A percentile compares a stretch with the other conserved stretches of the same genome.
Conservation (phyloP, 2,113 vertebrate genomes). For the Alligator sinensis region DNA sequence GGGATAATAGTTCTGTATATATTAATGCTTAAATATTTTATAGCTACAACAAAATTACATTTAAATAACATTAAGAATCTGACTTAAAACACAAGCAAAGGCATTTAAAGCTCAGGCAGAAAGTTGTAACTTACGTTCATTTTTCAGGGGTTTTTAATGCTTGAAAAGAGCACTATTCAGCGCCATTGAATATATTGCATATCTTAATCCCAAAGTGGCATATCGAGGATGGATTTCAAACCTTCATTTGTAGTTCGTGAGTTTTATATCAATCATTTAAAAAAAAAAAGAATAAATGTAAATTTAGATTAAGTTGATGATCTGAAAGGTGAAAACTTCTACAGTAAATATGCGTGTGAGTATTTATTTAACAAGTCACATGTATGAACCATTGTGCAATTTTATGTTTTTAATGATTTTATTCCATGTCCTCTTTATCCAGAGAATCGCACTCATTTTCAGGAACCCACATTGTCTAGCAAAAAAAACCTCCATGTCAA, state of each 20-base stretch:
- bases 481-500: neutral
- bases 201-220: neutral
- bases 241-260: neutral
- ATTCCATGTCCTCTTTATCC: neutral
- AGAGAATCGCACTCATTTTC: neutral
- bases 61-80: constrained; percentile 9
- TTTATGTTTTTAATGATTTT: neutral
- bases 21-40: constrained; percentile 57
- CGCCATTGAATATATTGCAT: neutral
- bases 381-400: neutral
- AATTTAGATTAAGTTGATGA: neutral
- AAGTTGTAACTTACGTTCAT: neutral
- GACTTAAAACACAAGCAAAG: constrained; percentile 21
- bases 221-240: neutral
- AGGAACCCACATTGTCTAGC: no score
- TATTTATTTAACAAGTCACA: neutral
- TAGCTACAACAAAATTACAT: neutral
- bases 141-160: neutral
- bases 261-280: neutral
- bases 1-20: constrained; percentile 33
- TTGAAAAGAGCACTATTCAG: neutral
- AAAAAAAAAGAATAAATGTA: neutral
- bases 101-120: neutral
- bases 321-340: neutral
- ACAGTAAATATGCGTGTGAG: neutral